A percentile compares a stretch with the other conserved stretches of the same genome.
Evolutionary conservation across 2,888 invertebrate genomes (phyloP).

Genomic region (Catotricha subobsoleta): DNA sequence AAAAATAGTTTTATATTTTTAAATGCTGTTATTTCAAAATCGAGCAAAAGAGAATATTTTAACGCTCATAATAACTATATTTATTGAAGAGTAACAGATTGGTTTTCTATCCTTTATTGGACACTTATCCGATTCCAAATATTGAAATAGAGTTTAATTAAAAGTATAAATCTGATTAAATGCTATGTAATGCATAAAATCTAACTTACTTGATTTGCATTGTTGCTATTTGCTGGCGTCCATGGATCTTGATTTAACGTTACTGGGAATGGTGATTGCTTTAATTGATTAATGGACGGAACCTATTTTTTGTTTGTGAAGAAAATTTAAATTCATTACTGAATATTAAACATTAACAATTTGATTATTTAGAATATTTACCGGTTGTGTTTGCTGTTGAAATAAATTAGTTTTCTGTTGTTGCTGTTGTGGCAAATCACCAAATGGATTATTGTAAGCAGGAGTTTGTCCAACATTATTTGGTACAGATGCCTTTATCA

Average conservation of each 20-base stretch:
- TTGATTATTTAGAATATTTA: constrained; percentile 14
- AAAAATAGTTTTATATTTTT: too few species aligned
- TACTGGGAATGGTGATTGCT: constrained; percentile 29
- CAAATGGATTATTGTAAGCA: constrained; percentile 31
- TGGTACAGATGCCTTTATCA: constrained; percentile 46
- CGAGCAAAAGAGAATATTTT: too few species aligned
- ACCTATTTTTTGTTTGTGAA: constrained; percentile 17
- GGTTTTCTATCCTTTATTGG: too few species aligned
- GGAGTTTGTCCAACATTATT: constrained; percentile 18
- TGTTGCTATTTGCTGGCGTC: constrained; percentile 23
- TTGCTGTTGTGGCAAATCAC: constrained; percentile 17
- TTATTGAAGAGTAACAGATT: too few species aligned
- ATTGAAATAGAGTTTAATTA: too few species aligned
- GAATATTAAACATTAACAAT: neutral
- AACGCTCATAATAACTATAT: too few species aligned
- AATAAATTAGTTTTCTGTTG: constrained; percentile 36
- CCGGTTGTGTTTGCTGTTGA: constrained; percentile 33
- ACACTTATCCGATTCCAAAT: too few species aligned
- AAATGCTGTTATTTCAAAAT: too few species aligned
- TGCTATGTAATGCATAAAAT: too few species aligned
- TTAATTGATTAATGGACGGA: constrained; percentile 32
- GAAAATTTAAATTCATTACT: neutral
- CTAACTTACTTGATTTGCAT: constrained; percentile 23
- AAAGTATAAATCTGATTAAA: too few species aligned
- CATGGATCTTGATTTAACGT: constrained; percentile 30